These are phyloP conservation scores for Centruroides sculpturatus DNA, from an alignment of 1,140 invertebrate genomes.

Conservation along the genomic window DNA sequence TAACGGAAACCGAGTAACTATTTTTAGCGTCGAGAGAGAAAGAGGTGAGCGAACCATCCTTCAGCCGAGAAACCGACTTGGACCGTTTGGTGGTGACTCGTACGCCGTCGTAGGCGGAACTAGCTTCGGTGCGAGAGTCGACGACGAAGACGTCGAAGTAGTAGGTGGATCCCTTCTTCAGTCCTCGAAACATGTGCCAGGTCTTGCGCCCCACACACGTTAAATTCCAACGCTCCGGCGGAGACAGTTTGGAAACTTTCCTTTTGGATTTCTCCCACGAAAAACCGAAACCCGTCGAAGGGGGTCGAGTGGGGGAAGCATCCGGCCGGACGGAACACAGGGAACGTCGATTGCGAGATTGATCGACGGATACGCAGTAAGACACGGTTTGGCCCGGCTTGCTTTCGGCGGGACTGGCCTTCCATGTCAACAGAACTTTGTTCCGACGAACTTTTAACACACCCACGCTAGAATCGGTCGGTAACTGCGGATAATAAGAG, in stretches of 20 bases:
- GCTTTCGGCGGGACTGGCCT: slow-evolving; percentile 10
- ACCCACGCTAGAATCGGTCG: slow-evolving; percentile 15
- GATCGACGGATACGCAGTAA: slow-evolving; percentile 25
- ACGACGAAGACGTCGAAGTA: slow-evolving; percentile 27
- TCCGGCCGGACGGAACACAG: slow-evolving; percentile 22
- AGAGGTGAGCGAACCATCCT: slow-evolving; percentile 2
- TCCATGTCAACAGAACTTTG: slow-evolving; percentile 20
- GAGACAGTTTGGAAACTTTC: neutral
- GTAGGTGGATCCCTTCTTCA: slow-evolving; percentile 22
- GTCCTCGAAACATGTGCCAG: slow-evolving; percentile 21
- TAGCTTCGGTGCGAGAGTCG: slow-evolving; percentile 20
- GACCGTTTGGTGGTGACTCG: slow-evolving; percentile 14
- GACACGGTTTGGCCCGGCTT: slow-evolving; percentile 10
- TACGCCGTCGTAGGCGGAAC: slow-evolving; percentile 21
- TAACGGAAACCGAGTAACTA: slow-evolving; percentile 2
- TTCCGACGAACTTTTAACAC: slow-evolving; percentile 14
- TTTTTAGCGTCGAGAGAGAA: slow-evolving; percentile 3
- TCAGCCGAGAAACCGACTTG: neutral
- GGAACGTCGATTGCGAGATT: slow-evolving; percentile 20
- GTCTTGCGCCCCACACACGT: slow-evolving; percentile 24
- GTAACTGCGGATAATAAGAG: slow-evolving; percentile 18
- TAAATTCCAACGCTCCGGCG: neutral
- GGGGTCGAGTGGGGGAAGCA: slow-evolving; percentile 13
- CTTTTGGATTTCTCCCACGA: slow-evolving; percentile 17
- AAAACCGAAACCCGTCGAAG: slow-evolving; percentile 21